These are phyloP conservation scores for Cynocephalus volans DNA, from an alignment of 2,113 vertebrate genomes.

Conservation along the genomic window DNA sequence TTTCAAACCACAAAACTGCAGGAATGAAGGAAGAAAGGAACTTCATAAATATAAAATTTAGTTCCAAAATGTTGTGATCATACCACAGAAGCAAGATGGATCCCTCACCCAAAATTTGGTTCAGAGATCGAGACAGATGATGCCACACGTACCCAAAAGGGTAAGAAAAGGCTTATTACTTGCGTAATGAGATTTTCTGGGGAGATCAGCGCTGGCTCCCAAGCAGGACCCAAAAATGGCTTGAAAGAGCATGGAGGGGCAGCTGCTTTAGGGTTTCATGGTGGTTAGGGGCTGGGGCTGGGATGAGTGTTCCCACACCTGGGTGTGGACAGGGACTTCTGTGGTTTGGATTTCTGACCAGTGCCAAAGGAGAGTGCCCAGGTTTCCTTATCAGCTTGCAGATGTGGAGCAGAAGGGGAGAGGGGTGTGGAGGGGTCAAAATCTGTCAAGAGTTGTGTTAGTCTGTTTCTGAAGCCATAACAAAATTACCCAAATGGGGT, in stretches of 20 bases:
- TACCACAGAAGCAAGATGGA: background rate
- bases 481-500: background rate
- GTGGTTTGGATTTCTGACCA: background rate
- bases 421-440: background rate
- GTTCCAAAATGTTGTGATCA: background rate
- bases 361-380: background rate
- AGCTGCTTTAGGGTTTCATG: background rate
- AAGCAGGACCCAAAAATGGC: background rate
- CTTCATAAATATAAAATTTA: background rate
- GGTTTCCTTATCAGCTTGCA: background rate
- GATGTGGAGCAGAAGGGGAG: background rate
- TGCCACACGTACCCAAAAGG: too few relatives aligned
- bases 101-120: too few relatives aligned
- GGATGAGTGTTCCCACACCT: background rate
- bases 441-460: background rate
- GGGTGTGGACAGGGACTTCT: background rate
- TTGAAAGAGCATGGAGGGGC: background rate
- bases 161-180: too few relatives aligned
- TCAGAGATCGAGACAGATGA: too few relatives aligned
- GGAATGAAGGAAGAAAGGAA: background rate
- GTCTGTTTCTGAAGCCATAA: too few relatives aligned
- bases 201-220: background rate
- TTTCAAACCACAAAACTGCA: background rate
- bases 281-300: accelerated
- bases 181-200: too few relatives aligned